phyloP scores from a whole-genome alignment of 1,140 invertebrate genomes.

The Caenorhabditis remanei region DNA sequence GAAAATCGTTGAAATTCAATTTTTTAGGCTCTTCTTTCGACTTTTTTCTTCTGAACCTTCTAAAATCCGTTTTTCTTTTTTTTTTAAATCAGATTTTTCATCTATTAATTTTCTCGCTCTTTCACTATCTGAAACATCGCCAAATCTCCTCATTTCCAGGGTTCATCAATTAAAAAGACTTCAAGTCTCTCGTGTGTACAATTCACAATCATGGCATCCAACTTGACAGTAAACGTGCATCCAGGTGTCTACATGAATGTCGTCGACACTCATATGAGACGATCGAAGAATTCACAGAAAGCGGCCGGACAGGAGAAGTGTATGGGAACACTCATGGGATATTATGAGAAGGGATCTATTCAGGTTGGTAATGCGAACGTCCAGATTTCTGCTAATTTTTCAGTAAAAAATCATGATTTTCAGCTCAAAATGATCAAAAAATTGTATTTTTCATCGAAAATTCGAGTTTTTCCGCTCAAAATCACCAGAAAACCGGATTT shows the following conservation, averaged over 20 bases:
- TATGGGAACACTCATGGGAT: conserved; percentile 75
- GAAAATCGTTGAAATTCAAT: no score
- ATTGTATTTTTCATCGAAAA: no score
- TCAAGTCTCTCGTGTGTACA: no score
- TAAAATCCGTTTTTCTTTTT: no score
- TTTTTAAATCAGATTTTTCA: no score
- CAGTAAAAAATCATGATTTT: neutral
- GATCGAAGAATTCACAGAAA: conserved; percentile 14
- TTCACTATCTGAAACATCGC: no score
- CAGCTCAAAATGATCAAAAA: no score
- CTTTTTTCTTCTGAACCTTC: no score
- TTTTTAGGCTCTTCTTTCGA: no score
- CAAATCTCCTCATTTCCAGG: neutral
- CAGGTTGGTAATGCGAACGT: conserved; percentile 68
- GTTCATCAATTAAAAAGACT: neutral
- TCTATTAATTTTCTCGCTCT: no score
- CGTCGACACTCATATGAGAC: conserved; percentile 73
- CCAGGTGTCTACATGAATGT: conserved; percentile 76
- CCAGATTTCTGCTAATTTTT: neutral
- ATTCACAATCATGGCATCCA: conserved; percentile 69
- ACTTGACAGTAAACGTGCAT: conserved; percentile 76
- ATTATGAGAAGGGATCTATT: conserved; percentile 76
- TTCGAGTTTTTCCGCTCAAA: no score
- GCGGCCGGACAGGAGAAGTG: conserved; percentile 61
- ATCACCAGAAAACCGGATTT: no score